A percentile compares a stretch with the other conserved stretches of the same genome.
These are phyloP conservation scores for Pristiophorus japonicus DNA, from an alignment of 2,113 vertebrate species.

Conservation along the genomic window DNA sequence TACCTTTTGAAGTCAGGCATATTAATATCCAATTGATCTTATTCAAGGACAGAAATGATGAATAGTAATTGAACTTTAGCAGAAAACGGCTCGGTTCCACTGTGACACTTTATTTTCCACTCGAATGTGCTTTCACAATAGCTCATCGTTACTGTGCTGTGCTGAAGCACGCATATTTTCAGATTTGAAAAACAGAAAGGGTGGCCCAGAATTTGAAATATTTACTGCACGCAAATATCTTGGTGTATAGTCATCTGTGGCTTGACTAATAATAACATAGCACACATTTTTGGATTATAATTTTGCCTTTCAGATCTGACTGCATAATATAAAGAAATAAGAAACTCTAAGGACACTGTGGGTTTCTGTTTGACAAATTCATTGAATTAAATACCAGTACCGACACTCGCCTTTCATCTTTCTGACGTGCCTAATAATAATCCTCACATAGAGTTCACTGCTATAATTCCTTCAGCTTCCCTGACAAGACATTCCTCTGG, in stretches of 20 bases:
- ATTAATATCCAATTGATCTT: not conserved
- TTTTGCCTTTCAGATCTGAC: slow-evolving; percentile 21
- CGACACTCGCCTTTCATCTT: not conserved
- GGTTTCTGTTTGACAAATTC: slow-evolving; percentile 16
- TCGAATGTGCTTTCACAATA: not conserved
- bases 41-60: not conserved
- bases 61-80: not conserved
- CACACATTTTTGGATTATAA: slow-evolving; percentile 25
- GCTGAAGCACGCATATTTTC: slow-evolving; percentile 13
- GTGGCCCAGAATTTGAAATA: slow-evolving; percentile 21
- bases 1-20: not conserved
- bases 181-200: slow-evolving; percentile 19
- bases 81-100: not conserved
- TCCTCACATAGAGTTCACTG: not conserved
- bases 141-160: not conserved
- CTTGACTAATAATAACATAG: slow-evolving; percentile 29
- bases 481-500: slow-evolving; percentile 11
- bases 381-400: not conserved
- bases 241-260: not conserved
- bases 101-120: not conserved
- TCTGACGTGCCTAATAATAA: slow-evolving; percentile 18
- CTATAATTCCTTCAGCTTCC: slow-evolving; percentile 7
- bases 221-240: slow-evolving; percentile 28
- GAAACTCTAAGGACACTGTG: not conserved
- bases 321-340: not conserved